Conservation (phyloP, 2,888 invertebrate genomes). For the Pristionchus arcanus region DNA sequence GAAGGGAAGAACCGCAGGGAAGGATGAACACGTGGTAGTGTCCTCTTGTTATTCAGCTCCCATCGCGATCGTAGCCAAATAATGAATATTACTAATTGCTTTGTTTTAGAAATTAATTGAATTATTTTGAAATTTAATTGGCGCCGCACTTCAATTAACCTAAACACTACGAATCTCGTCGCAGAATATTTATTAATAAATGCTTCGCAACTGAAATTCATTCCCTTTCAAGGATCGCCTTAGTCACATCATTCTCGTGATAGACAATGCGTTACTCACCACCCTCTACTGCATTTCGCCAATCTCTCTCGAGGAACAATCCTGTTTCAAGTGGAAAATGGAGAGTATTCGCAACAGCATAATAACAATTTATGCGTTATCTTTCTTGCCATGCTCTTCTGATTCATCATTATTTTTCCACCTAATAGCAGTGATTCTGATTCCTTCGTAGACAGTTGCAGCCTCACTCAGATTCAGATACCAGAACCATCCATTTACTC, state of each 20-base stretch:
- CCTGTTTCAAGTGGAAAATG: neutral
- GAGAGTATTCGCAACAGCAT: neutral
- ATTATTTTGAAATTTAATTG: neutral
- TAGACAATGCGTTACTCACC: neutral
- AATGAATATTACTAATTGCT: neutral
- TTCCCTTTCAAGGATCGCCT: neutral
- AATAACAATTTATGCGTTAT: neutral
- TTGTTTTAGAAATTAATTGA: neutral
- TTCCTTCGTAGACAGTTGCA: neutral
- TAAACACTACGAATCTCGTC: neutral
- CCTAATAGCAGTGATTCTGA: neutral
- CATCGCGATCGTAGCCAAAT: neutral
- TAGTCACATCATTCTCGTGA: neutral
- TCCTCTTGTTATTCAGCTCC: neutral
- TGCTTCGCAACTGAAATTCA: neutral
- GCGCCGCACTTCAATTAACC: too few species aligned
- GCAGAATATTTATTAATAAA: neutral
- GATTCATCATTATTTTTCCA: neutral
- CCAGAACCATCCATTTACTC: neutral
- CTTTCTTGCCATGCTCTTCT: neutral
- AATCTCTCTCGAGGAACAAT: neutral
- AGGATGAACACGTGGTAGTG: constrained; percentile 5
- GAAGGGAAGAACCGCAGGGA: neutral
- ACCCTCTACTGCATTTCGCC: neutral
- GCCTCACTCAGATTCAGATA: neutral